Conservation (phyloP, 2,113 vertebrate genomes). For the Heterotilapia buettikoferi region DNA sequence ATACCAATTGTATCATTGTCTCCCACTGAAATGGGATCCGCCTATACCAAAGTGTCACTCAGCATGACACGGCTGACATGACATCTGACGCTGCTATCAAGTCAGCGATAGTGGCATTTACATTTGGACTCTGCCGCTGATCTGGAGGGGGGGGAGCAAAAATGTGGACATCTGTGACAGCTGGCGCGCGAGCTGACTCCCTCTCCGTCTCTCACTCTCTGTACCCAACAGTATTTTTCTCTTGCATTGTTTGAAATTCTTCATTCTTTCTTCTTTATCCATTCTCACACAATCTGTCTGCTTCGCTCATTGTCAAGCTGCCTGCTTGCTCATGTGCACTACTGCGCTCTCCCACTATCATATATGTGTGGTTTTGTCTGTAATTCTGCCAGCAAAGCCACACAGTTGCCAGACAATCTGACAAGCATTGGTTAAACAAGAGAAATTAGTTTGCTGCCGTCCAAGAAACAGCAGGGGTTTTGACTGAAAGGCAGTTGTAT, state of each 20-base stretch:
- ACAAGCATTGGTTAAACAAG: constrained; percentile 27
- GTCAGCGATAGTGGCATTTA: constrained; percentile 23
- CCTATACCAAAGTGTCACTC: not conserved
- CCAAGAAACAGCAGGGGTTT: constrained; percentile 31
- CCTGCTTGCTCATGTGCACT: constrained; percentile 18
- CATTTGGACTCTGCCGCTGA: not conserved
- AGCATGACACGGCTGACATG: constrained; percentile 1
- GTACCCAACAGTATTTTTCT: not conserved
- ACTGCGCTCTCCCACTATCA: constrained; percentile 5
- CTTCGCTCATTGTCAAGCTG: constrained; percentile 36
- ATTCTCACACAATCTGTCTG: constrained; percentile 47
- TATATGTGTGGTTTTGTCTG: constrained; percentile 2
- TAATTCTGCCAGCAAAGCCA: constrained; percentile 8
- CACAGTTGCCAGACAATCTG: constrained; percentile 46
- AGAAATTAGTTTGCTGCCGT: not conserved
- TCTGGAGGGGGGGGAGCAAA: not conserved
- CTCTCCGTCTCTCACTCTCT: not conserved
- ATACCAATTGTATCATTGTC: not conserved
- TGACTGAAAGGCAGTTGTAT: not conserved
- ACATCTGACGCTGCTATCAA: constrained; percentile 24
- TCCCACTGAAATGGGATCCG: not conserved
- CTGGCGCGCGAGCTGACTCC: constrained; percentile 13
- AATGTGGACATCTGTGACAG: constrained; percentile 40
- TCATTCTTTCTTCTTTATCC: constrained; percentile 12
- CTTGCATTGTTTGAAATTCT: constrained; percentile 21